Conservation (phyloP, 2,113 vertebrate species). For the Salminus brasiliensis region DNA sequence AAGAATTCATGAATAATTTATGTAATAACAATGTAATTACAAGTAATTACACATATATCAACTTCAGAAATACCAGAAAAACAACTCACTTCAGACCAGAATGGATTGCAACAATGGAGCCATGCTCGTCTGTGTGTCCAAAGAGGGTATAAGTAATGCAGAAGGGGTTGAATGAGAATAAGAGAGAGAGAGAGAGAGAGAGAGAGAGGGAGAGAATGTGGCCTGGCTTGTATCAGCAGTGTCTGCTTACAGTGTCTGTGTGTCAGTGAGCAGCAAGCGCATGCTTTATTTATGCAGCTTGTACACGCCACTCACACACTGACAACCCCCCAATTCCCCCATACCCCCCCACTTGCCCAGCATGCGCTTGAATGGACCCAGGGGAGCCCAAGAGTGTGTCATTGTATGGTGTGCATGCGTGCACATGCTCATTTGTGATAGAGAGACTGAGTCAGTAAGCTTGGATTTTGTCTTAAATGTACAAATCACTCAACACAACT, state of each 20-base stretch:
- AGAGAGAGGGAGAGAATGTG: conserved; percentile 48
- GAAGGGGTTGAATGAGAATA: conserved; percentile 16
- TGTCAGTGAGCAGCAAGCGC: conserved; percentile 53
- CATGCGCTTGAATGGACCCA: neutral
- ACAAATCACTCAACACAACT: no score
- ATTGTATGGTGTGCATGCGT: neutral
- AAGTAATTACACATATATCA: no score
- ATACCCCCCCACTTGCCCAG: neutral
- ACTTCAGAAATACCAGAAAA: no score
- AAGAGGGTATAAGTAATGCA: neutral
- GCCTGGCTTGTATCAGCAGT: conserved; percentile 50
- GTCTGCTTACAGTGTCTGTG: conserved; percentile 57
- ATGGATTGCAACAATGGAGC: no score
- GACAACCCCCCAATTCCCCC: neutral
- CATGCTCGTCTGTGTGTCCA: neutral
- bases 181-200: neutral
- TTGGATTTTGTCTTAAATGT: no score
- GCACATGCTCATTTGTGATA: neutral
- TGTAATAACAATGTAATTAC: no score
- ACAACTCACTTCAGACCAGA: no score
- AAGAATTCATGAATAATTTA: no score
- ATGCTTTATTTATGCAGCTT: conserved; percentile 62
- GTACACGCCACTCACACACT: conserved; percentile 32
- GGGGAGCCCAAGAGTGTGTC: neutral
- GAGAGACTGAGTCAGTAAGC: no score